Conservation (phyloP, 2,113 vertebrate species). For the Cervus canadensis region DNA sequence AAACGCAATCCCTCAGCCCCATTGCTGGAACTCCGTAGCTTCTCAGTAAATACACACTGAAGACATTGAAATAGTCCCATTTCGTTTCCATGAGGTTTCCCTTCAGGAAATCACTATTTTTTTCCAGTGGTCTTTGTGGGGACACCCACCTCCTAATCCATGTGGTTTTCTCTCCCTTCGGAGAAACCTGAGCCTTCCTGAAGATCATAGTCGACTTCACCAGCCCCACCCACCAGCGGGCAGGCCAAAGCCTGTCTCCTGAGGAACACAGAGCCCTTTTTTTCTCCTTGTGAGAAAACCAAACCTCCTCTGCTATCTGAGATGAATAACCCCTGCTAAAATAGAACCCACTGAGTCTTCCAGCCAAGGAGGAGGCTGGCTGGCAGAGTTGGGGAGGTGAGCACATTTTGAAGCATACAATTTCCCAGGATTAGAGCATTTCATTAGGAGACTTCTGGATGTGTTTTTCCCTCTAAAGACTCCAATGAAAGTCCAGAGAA, state of each 20-base stretch:
- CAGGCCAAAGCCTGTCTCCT: constrained; percentile 55
- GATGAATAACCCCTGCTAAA: constrained; percentile 67
- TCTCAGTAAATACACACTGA: constrained; percentile 16
- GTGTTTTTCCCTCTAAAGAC: constrained; percentile 55
- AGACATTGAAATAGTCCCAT: constrained; percentile 3
- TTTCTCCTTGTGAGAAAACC: constrained; percentile 67
- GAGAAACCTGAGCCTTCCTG: constrained; percentile 37
- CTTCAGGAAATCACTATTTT: constrained; percentile 18
- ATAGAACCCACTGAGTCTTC: constrained; percentile 59
- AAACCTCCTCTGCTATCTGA: constrained; percentile 65
- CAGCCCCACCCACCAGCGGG: constrained; percentile 25
- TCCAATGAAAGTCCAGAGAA: constrained; percentile 65
- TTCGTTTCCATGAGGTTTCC: constrained; percentile 1
- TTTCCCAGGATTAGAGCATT: constrained; percentile 69
- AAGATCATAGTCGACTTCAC: neutral
- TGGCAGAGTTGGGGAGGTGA: constrained; percentile 48
- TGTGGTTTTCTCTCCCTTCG: constrained; percentile 39
- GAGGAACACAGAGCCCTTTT: constrained; percentile 55
- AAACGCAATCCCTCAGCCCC: neutral
- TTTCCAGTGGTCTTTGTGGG: neutral
- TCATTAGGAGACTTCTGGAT: constrained; percentile 69
- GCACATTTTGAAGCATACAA: constrained; percentile 60
- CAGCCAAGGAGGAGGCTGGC: constrained; percentile 59
- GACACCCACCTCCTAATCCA: neutral
- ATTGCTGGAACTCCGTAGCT: constrained; percentile 11